These are phyloP conservation scores for Sebastes fasciatus DNA, from an alignment of 2,113 vertebrate genomes.

Conservation along the genomic window DNA sequence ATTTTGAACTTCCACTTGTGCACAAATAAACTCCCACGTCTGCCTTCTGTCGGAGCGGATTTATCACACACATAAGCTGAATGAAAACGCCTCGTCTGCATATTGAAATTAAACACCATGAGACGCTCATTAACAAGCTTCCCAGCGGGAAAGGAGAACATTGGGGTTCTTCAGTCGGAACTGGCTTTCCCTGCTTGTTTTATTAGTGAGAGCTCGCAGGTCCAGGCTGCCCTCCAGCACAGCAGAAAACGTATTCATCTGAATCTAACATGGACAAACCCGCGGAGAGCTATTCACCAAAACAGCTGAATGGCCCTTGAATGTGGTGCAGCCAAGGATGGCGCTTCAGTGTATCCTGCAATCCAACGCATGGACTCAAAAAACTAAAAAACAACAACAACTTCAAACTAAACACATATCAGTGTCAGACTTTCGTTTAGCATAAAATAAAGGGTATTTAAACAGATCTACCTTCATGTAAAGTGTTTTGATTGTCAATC, in stretches of 20 bases:
- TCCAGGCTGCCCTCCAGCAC: constrained; percentile 27
- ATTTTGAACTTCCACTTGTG: constrained; percentile 14
- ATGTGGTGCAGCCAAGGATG: background rate
- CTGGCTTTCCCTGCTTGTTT: background rate
- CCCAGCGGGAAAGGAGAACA: background rate
- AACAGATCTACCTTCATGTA: background rate
- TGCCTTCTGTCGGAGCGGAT: constrained; percentile 17
- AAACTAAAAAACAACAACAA: background rate
- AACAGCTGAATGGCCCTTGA: constrained; percentile 16
- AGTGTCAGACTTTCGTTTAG: background rate
- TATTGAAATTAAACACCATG: constrained; percentile 10
- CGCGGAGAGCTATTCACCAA: constrained; percentile 3
- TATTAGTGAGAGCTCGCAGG: background rate
- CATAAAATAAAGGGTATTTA: background rate
- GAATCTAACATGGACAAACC: constrained; percentile 10
- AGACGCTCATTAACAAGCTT: constrained; percentile 29
- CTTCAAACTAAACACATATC: background rate
- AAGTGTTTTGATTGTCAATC: background rate
- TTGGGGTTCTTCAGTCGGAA: background rate
- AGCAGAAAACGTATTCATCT: constrained; percentile 6
- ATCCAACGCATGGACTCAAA: background rate
- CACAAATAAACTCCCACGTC: constrained; percentile 46
- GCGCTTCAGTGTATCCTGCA: background rate
- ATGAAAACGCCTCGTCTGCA: background rate
- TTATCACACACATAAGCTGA: background rate